phyloP scores from a whole-genome alignment of 2,888 invertebrate genomes.

The Pyrochroa serraticornis region DNA sequence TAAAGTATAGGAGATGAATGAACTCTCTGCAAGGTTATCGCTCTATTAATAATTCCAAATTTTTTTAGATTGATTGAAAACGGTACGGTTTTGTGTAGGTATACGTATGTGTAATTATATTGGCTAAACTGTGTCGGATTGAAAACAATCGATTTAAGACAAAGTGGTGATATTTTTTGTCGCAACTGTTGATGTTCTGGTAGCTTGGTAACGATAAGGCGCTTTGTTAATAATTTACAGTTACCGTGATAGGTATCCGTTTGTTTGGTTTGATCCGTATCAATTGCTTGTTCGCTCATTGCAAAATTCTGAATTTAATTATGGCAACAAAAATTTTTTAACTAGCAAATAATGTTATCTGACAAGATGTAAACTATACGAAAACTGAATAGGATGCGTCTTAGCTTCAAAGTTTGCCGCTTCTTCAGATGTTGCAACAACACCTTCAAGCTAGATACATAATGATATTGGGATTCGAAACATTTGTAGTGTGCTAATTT shows the following conservation, averaged over 20 bases:
- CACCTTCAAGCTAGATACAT: neutral
- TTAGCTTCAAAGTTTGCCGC: neutral
- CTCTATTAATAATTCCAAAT: too few species aligned
- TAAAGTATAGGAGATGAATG: too few species aligned
- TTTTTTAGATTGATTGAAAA: too few species aligned
- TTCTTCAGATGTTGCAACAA: too few species aligned
- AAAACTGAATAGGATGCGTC: neutral
- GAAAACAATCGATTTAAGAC: constrained; percentile 24
- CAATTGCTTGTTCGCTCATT: constrained; percentile 35
- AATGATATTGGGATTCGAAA: neutral
- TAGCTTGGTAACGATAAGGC: constrained; percentile 36
- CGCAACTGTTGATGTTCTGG: constrained; percentile 34
- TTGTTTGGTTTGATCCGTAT: constrained; percentile 32
- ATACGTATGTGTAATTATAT: neutral
- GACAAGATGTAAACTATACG: neutral
- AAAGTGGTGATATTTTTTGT: constrained; percentile 30
- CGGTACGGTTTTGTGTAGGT: too few species aligned
- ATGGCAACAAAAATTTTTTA: neutral
- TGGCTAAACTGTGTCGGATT: constrained; percentile 2
- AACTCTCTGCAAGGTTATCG: too few species aligned
- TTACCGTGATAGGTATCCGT: constrained; percentile 35
- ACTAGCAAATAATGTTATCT: neutral
- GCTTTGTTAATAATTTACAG: constrained; percentile 36
- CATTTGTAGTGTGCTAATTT: too few species aligned
- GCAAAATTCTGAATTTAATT: constrained; percentile 29